phyloP scores from a whole-genome alignment of 2,113 vertebrate species.

The Narcine bancroftii region DNA sequence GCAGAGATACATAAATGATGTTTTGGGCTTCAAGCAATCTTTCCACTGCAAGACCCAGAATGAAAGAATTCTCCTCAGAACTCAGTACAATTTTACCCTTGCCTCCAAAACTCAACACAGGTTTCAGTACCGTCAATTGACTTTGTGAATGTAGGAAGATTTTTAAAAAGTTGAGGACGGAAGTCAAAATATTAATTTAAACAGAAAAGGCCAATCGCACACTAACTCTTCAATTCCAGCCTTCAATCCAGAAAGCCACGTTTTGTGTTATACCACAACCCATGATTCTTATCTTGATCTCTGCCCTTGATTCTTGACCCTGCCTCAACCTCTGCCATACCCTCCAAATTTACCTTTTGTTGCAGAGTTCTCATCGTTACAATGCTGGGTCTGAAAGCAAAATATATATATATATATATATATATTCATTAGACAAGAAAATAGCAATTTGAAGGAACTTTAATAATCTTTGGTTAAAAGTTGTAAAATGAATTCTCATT shows the following conservation, averaged over 20 bases:
- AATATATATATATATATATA: too few relatives aligned
- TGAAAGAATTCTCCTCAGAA: neutral
- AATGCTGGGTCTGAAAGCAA: neutral
- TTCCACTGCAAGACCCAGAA: neutral
- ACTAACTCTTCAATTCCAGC: neutral
- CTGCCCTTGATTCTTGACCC: too few relatives aligned
- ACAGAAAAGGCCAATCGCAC: neutral
- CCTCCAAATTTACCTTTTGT: slow-evolving; percentile 11
- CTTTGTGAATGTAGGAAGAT: neutral
- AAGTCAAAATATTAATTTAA: neutral
- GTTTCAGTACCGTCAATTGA: neutral
- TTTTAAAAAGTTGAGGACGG: neutral
- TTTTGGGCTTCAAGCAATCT: too few relatives aligned
- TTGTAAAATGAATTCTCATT: too few relatives aligned
- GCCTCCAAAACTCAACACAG: neutral
- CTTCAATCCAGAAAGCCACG: neutral
- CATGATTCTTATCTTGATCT: neutral
- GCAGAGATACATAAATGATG: too few relatives aligned
- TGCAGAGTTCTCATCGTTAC: neutral
- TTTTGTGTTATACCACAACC: neutral
- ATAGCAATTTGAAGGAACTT: too few relatives aligned
- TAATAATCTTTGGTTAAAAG: too few relatives aligned
- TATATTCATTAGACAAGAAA: too few relatives aligned
- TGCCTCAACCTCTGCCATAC: neutral
- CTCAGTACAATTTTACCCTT: neutral